These are phyloP conservation scores for Pimephales promelas DNA, from an alignment of 2,113 vertebrate genomes.

Conservation along the genomic window DNA sequence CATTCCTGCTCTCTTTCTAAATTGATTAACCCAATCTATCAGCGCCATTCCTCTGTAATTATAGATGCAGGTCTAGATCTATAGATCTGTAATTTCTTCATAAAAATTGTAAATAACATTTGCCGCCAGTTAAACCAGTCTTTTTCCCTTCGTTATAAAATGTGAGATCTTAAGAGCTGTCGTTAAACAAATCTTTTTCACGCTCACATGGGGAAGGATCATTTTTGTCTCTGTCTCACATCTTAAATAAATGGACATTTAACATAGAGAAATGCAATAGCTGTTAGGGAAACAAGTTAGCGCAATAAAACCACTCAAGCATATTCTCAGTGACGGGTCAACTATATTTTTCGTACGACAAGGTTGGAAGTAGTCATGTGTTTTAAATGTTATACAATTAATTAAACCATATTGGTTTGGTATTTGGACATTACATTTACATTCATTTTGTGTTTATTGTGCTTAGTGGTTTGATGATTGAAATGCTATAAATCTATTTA, in stretches of 20 bases:
- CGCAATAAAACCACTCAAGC: not conserved
- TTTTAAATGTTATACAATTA: not conserved
- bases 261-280: not conserved
- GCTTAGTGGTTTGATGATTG: not conserved
- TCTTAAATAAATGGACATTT: not conserved
- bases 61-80: constrained; percentile 31
- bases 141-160: constrained; percentile 53
- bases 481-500: not conserved
- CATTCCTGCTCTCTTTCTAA: constrained; percentile 44
- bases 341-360: not conserved
- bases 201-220: constrained; percentile 28
- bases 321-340: not conserved
- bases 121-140: constrained; percentile 52
- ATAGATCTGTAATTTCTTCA: constrained; percentile 48
- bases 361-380: not conserved
- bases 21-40: constrained; percentile 47
- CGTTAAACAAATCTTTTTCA: constrained; percentile 47
- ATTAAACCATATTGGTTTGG: not conserved
- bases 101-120: constrained; percentile 53
- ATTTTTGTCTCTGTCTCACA: not conserved
- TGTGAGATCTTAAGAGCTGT: constrained; percentile 21
- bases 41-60: constrained; percentile 39
- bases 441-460: not conserved
- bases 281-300: constrained; percentile 3
- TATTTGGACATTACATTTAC: not conserved